phyloP scores from a whole-genome alignment of 2,113 vertebrate species.

The Panthera leo region DNA sequence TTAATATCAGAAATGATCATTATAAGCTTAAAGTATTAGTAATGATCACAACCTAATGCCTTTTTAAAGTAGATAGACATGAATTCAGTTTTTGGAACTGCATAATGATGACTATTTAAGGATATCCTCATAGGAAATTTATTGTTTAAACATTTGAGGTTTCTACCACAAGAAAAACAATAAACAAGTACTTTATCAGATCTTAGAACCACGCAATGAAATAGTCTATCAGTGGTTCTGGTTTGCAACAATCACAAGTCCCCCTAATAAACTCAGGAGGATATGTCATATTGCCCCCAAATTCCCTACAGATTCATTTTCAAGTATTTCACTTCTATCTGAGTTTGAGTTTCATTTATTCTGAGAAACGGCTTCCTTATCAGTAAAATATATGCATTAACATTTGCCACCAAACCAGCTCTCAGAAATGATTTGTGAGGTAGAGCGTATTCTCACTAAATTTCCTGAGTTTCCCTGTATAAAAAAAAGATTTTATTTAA shows the following conservation, averaged over 20 bases:
- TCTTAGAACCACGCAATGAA: not conserved
- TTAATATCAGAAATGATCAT: slow-evolving; percentile 72
- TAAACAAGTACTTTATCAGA: not conserved
- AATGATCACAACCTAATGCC: slow-evolving; percentile 56
- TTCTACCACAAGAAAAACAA: not conserved
- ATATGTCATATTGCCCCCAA: not conserved
- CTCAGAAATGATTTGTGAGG: slow-evolving; percentile 30
- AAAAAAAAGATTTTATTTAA: not conserved
- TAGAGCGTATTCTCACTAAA: not conserved
- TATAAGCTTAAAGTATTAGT: slow-evolving; percentile 76
- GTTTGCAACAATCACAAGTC: not conserved
- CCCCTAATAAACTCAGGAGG: not conserved
- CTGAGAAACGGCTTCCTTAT: not conserved
- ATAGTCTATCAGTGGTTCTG: not conserved
- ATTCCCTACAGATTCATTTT: not conserved
- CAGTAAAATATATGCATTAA: not conserved
- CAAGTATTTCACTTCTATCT: not conserved
- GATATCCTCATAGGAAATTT: not conserved
- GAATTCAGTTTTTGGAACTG: slow-evolving; percentile 36
- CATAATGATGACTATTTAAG: not conserved
- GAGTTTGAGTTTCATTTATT: not conserved
- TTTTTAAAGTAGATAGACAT: slow-evolving; percentile 10
- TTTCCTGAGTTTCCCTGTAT: not conserved
- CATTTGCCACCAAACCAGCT: not conserved
- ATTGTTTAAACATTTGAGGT: not conserved